Conservation (phyloP, 2,797 vertebrate genomes). For the Lagodon rhomboides region DNA sequence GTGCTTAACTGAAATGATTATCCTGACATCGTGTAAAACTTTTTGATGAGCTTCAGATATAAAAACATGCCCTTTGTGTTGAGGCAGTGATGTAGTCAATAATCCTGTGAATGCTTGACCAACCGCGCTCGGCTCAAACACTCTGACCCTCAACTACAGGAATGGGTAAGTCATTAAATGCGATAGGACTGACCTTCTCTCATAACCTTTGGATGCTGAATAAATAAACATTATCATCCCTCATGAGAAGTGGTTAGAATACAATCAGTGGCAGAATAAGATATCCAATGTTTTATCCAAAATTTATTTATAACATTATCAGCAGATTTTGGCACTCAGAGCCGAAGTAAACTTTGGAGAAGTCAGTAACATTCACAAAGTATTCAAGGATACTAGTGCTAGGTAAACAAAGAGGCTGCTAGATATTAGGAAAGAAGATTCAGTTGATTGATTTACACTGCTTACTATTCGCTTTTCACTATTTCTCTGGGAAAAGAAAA, state of each 20-base stretch:
- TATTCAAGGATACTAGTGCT: neutral
- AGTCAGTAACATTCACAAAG: constrained; percentile 6
- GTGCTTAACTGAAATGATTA: constrained; percentile 42
- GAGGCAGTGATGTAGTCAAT: constrained; percentile 22
- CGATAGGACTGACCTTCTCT: constrained; percentile 39
- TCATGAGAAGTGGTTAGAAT: constrained; percentile 13
- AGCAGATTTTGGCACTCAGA: constrained; percentile 11
- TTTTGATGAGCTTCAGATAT: constrained; percentile 27
- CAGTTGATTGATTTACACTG: neutral
- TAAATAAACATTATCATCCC: constrained; percentile 33
- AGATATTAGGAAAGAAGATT: neutral
- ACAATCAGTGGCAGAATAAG: constrained; percentile 11
- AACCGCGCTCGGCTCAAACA: constrained; percentile 21
- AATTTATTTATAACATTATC: neutral
- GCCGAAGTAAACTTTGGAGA: neutral
- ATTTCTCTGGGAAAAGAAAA: neutral
- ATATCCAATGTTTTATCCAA: neutral
- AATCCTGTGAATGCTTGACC: constrained; percentile 25
- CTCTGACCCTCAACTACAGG: constrained; percentile 4
- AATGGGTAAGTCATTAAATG: constrained; percentile 48
- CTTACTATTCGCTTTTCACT: too few species aligned
- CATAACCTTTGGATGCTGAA: constrained; percentile 38
- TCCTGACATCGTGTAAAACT: neutral
- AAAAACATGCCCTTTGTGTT: constrained; percentile 16
- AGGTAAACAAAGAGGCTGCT: neutral